Evolutionary conservation across 2,888 invertebrate species (phyloP), one percentile per base, ranked within the genome.

Genomic region (Trichogramma evanescens): DNA sequence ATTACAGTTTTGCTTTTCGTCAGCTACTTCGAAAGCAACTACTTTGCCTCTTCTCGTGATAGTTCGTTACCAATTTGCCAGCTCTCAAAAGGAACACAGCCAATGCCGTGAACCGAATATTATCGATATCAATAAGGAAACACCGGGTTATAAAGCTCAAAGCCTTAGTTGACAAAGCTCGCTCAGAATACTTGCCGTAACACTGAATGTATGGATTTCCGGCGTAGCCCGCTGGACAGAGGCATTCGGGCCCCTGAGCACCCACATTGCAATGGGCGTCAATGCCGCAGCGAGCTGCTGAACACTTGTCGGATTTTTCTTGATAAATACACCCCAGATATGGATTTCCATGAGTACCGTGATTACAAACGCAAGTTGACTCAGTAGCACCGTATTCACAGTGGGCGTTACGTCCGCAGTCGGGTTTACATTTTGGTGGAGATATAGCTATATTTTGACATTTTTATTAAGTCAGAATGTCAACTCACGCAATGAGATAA

Each of bases 141-240:
- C 59, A 55, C 57, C 52, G 10, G 10, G 57, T 56, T 61, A 63
- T 41, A 7, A 58, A 59, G 61, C 61, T 49, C n/a, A 7, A 62
- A 62, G 62, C 61, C 50, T 62, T 58, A 62, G 62, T 62, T 50
- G 50, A 64, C 56, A 58, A 54, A 51, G 62, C 56, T 38, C 43
- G 46, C 57, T 65, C 61, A 61, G 61, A 63, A 59, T 59, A 67
- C 70, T 59, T 68, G 81, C 81, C 93, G 69, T 86, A 85, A 73
- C 95, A 95, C 66, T 86, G 85, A 61, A 93, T 85, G 74, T 91
- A 93, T 0, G 94, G 91, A 80, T 95, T 94, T 66, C 95, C 95
- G 61, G 86, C 82, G 72, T 87, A 91, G 40, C 94, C 94, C 50
- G 87, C 84, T 9, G 89, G 88, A 71, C 95, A 95, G 42, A 88